Conservation (phyloP, 2,797 vertebrate species). For the Girardinus metallicus region DNA sequence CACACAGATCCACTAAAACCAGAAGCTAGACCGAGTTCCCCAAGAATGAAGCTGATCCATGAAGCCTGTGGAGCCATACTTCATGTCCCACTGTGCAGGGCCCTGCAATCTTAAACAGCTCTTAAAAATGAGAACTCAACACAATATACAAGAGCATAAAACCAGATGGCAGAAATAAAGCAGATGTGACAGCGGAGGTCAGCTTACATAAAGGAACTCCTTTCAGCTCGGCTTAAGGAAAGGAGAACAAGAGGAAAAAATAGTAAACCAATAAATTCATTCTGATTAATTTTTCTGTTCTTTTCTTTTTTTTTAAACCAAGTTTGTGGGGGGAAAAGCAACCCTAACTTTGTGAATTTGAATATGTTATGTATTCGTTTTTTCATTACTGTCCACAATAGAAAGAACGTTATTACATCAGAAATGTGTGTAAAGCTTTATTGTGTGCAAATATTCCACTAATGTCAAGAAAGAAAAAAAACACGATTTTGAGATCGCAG, state of each 20-base stretch:
- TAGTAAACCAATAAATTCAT: slow-evolving; percentile 9
- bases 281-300: slow-evolving; percentile 2
- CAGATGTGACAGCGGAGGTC: slow-evolving; percentile 16
- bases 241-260: neutral
- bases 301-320: neutral
- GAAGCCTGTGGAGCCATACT: neutral
- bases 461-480: no score
- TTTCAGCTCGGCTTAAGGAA: neutral
- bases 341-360: slow-evolving; percentile 18
- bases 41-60: neutral
- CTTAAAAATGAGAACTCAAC: slow-evolving; percentile 23
- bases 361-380: neutral
- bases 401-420: neutral
- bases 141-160: slow-evolving; percentile 11
- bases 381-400: neutral
- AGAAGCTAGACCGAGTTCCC: neutral
- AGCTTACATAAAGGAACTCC: neutral
- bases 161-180: slow-evolving; percentile 26
- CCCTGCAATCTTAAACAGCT: neutral
- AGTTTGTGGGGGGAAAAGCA: slow-evolving; percentile 2
- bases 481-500: no score
- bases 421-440: no score
- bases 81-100: neutral
- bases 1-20: neutral
- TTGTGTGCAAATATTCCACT: no score